phyloP scores from a whole-genome alignment of 1,140 invertebrate genomes.

The Seison nebaliae region DNA sequence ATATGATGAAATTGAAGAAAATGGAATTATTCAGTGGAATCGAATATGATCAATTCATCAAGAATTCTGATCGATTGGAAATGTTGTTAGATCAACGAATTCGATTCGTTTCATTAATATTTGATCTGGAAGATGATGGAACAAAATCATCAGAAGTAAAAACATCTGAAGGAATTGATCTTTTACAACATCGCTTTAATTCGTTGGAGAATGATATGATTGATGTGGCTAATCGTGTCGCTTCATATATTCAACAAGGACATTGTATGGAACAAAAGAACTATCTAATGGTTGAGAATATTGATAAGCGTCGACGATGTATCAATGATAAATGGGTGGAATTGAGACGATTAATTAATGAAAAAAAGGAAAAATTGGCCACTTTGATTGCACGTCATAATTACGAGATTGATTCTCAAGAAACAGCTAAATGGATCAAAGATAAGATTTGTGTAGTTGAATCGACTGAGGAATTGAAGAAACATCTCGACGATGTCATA shows the following conservation, averaged over 20 bases:
- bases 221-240: constrained; percentile 72
- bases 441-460: constrained; percentile 91
- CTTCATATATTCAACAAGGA: constrained; percentile 21
- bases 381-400: constrained; percentile 88
- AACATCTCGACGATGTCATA: constrained; percentile 43
- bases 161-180: constrained; percentile 96
- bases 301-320: constrained; percentile 57
- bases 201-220: constrained; percentile 99
- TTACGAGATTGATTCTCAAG: constrained; percentile 95
- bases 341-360: constrained; percentile 59
- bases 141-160: constrained; percentile 47
- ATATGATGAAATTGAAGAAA: constrained; percentile 76
- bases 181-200: constrained; percentile 96
- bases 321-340: constrained; percentile 35
- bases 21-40: constrained; percentile 79
- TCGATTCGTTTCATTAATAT: constrained; percentile 13
- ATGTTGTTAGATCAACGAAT: constrained; percentile 93
- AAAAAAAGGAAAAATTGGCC: constrained; percentile 70
- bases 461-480: constrained; percentile 69
- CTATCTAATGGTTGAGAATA: constrained; percentile 84
- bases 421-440: constrained; percentile 93
- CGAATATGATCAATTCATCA: constrained; percentile 79
- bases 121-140: constrained; percentile 82
- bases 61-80: constrained; percentile 87
- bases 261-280: constrained; percentile 47